These are phyloP conservation scores for Xanthorhoe designata DNA, from an alignment of 2,888 invertebrate species.

Conservation along the genomic window DNA sequence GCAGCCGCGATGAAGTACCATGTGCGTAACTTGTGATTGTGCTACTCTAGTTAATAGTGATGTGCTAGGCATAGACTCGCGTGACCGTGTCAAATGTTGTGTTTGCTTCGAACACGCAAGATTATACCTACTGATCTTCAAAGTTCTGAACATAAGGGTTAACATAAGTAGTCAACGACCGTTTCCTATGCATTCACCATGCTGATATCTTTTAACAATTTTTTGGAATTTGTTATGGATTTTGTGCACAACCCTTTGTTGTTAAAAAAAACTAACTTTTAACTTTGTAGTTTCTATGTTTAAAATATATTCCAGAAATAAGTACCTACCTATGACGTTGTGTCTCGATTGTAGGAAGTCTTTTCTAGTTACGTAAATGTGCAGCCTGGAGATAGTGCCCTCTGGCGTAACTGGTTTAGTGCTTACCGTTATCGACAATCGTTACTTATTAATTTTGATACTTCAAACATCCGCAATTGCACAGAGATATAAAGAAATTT, in stretches of 20 bases:
- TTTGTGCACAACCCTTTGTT: no score
- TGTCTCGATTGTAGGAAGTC: constrained; percentile 61
- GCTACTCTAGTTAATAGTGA: constrained; percentile 46
- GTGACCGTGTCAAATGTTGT: constrained; percentile 46
- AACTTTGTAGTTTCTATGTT: background rate
- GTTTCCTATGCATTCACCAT: constrained; percentile 40
- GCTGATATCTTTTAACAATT: no score
- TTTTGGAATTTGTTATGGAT: no score
- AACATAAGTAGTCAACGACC: background rate
- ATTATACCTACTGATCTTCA: background rate
- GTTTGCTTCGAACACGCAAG: constrained; percentile 23
- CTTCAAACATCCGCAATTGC: constrained; percentile 23
- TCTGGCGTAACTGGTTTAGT: constrained; percentile 58
- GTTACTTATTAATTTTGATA: constrained; percentile 39
- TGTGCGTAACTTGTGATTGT: constrained; percentile 70
- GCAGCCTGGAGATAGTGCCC: constrained; percentile 54
- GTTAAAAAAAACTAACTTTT: no score
- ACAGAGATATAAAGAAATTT: constrained; percentile 11
- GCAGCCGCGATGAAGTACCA: constrained; percentile 75
- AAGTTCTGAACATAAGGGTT: background rate
- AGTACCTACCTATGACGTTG: constrained; percentile 39
- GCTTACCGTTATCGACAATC: constrained; percentile 41
- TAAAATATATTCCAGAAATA: constrained; percentile 56
- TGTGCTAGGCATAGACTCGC: constrained; percentile 36
- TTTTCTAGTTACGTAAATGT: constrained; percentile 65